Evolutionary conservation across 2,888 invertebrate genomes (phyloP), one percentile per base, ranked within the genome.

Genomic region (Peribatodes rhomboidaria): DNA sequence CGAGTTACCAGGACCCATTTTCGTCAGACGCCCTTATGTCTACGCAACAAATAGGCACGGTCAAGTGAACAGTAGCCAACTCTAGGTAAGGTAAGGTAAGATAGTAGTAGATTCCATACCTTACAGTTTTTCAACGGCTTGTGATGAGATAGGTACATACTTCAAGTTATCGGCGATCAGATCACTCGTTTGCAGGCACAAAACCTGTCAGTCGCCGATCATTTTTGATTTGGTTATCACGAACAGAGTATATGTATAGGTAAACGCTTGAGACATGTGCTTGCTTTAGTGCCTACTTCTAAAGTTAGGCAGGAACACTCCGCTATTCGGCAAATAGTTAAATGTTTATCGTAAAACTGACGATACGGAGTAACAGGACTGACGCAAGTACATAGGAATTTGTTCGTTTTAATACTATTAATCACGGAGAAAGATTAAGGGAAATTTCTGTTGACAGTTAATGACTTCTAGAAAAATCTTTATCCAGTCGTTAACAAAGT

Each of bases 371-470:
- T 55, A 58, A 1, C 46, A 33, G 22, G 9, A 52, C 39, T 69
- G 67, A 68, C 69, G 71, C 60, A 66, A 61, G 53, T 35, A 55
- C 35, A 56, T 35, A 7, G 54, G 61, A 59, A 58, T 62, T 46
- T 61, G 9, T 39, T 50, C 22, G 35, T 31, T 49, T 35, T n/a
- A n/a, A n/a, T n/a, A n/a, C n/a, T n/a, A n/a, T n/a, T 27, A 37
- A 44, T 35, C 54, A 60, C 37, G 47, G n/a, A 16, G 53, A 56
- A 35, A 20, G 44, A 55, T 55, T 53, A 55, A 10, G 20, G 60
- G 59, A 27, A 63, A 59, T 66, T 68, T 64, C 68, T 31, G 42
- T 47, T 33, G 37, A 16, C 11, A 35, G 11, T 35, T 22, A 22
- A 42, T n/a, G 18, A 50, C 11, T 49, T 33, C 35, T 41, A 20